Evolutionary conservation across 2,888 invertebrate genomes (phyloP).

Genomic region (Nephrotoma appendiculata): DNA sequence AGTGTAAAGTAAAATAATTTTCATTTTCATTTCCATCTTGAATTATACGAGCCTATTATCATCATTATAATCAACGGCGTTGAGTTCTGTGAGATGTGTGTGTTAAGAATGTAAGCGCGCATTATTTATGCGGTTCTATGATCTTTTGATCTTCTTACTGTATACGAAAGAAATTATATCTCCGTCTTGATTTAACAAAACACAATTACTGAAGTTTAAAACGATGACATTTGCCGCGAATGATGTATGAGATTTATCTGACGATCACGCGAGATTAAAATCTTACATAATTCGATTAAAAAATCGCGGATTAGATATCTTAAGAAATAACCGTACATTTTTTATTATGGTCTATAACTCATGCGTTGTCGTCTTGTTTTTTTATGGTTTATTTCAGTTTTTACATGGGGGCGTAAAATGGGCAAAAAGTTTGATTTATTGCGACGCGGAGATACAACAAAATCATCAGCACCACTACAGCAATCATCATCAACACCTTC

Average conservation of each 20-base stretch:
- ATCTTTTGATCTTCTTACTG: background rate
- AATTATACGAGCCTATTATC: background rate
- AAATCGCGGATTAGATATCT: background rate
- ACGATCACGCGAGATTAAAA: background rate
- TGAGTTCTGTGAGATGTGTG: background rate
- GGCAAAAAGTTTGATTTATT: conserved; percentile 62
- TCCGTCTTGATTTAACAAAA: background rate
- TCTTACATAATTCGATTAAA: background rate
- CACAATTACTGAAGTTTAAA: background rate
- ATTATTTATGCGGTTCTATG: background rate
- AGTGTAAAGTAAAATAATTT: background rate
- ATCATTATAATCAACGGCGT: background rate
- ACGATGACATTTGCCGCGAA: background rate
- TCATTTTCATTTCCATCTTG: background rate
- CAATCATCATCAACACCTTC: conserved; percentile 23
- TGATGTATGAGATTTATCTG: background rate
- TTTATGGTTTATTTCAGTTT: conserved; percentile 35
- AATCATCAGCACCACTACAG: conserved; percentile 15
- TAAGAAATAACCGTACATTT: background rate
- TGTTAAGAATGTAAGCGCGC: background rate
- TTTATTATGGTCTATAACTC: background rate
- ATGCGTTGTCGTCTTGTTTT: conserved; percentile 9
- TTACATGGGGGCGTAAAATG: conserved; percentile 66
- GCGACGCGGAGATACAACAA: conserved; percentile 41
- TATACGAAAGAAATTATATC: background rate